Evolutionary conservation across 2,888 invertebrate genomes (phyloP).

Genomic region (Arctia plantaginis): DNA sequence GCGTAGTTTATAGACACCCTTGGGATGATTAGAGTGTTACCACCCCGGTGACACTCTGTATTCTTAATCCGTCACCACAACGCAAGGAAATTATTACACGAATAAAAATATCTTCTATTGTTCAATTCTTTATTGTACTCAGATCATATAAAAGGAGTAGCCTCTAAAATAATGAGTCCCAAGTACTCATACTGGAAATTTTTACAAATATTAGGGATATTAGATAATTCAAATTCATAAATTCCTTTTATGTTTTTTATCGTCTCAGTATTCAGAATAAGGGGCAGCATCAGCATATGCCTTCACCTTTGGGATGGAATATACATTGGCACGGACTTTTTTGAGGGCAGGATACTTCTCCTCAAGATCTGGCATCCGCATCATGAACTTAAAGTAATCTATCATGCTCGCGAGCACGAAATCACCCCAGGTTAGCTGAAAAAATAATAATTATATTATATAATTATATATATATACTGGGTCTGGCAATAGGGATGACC

Average conservation of each 20-base stretch:
- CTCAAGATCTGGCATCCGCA: conserved; percentile 60
- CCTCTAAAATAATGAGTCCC: background rate
- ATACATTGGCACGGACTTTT: conserved; percentile 39
- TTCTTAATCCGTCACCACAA: no score
- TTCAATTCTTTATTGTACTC: background rate
- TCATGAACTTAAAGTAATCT: conserved; percentile 54
- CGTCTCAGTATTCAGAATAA: background rate
- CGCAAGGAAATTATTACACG: no score
- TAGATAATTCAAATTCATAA: background rate
- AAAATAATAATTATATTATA: background rate
- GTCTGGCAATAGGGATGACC: no score
- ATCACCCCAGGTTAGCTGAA: conserved; percentile 63
- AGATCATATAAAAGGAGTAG: background rate
- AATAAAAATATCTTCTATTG: background rate
- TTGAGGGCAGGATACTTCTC: conserved; percentile 69
- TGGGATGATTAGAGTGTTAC: no score
- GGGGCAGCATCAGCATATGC: background rate
- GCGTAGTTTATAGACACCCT: no score
- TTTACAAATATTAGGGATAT: background rate
- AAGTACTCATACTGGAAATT: background rate
- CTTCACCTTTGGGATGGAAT: background rate
- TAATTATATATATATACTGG: no score
- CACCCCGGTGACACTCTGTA: no score
- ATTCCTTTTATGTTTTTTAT: background rate
- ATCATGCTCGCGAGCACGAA: conserved; percentile 58